Conservation (phyloP, 2,888 invertebrate genomes). For the Acleris holmiana region DNA sequence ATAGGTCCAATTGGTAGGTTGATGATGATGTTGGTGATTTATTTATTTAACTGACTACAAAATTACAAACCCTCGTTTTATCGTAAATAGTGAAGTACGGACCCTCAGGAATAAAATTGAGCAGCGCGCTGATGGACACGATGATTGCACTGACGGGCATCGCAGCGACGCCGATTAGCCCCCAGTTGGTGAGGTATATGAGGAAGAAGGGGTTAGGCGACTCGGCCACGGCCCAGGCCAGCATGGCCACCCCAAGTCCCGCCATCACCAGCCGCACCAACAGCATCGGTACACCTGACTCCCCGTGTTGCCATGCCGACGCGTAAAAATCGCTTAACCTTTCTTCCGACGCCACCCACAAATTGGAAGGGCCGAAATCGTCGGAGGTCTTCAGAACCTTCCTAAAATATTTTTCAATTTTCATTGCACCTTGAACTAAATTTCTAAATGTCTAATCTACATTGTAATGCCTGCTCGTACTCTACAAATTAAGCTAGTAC, state of each 20-base stretch:
- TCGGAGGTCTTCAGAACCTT: slow-evolving; percentile 42
- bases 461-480: neutral
- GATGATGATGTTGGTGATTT: too few relatives aligned
- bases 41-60: too few relatives aligned
- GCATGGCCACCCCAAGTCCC: slow-evolving; percentile 54
- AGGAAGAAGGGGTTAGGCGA: slow-evolving; percentile 59
- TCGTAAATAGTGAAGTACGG: slow-evolving; percentile 41
- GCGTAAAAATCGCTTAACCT: slow-evolving; percentile 70
- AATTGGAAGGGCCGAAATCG: slow-evolving; percentile 55
- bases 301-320: slow-evolving; percentile 76
- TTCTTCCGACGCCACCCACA: slow-evolving; percentile 71
- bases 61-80: neutral
- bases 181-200: slow-evolving; percentile 78
- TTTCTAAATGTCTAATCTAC: neutral
- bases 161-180: slow-evolving; percentile 58
- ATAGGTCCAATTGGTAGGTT: too few relatives aligned
- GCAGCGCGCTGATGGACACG: slow-evolving; percentile 57
- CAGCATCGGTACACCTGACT: slow-evolving; percentile 67
- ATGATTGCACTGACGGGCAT: slow-evolving; percentile 58
- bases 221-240: slow-evolving; percentile 63
- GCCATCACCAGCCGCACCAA: slow-evolving; percentile 59
- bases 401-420: slow-evolving; percentile 76
- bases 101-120: slow-evolving; percentile 55
- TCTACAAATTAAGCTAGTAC: slow-evolving; percentile 7
- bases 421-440: slow-evolving; percentile 34